Base-by-base conservation (phyloP, 2,797 vertebrate genomes). In the Chrysocyon brachyurus region DNA sequence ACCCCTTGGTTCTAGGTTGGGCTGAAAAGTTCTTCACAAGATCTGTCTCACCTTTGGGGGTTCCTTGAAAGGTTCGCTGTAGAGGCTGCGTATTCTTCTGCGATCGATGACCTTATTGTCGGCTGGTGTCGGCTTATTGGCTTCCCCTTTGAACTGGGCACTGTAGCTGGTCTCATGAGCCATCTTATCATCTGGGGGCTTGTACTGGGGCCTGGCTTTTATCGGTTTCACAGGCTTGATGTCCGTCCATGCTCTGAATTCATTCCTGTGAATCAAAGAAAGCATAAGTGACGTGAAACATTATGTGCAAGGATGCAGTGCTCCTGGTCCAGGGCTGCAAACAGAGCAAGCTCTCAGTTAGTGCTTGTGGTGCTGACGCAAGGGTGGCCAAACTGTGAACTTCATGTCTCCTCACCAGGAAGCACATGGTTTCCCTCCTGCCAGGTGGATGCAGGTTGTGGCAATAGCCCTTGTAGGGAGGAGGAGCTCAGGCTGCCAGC, bases 61-160 rank as follows among this genome's bases (percentile, higher is more conserved):
- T 95, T 99, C 99, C 96, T 99, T 99, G 98, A 99, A 99, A 68
- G 99, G 99, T 68, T 99, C 99, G 0, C 99, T 99, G 98, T 99
- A 99, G 97, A 99, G 99, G 93, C 99, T 99, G 96, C 99, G 99
- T 99, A 99, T 99, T 99, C 99, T 99, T 97, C 99, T 99, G 97
- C 99, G 99, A 1, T 99, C 99, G 73, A 98, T 95, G 91, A 98
- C 98, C 98, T 99, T 99, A 98, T 99, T 99, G 96, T 99, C 99
- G 0, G 98, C 97, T 3, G 99, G 85, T 6, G 97, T 66, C 79
- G 98, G 99, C 11, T 99, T 99, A 59, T 96, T 99, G 95, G 99
- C 98, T 52, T 99, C 99, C n/a, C 98, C 99, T 98, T 99, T 99
- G 98, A 99, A 99, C 31, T 99, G 99, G 96, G 99, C 98, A 0